Evolutionary conservation across 1,140 invertebrate species (phyloP), one percentile per base, ranked within the genome.

Genomic region (Tetramorium simillimum): DNA sequence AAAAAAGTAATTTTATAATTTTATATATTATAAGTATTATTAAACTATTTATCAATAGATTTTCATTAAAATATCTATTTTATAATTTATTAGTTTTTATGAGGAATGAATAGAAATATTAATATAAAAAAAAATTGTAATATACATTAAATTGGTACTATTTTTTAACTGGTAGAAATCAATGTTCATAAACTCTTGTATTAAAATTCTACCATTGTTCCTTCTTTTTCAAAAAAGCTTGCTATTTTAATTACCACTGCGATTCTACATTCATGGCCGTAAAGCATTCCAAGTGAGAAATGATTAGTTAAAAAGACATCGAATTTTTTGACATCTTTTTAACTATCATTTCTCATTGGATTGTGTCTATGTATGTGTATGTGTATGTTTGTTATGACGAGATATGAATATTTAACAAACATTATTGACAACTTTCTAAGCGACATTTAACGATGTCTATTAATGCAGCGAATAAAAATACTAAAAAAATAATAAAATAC

Each of bases 331-430:
- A 33, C 33, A 33, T 33, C 33, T 33, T 33, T 33, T 33, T 33
- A 33, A 33, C 33, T 4, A 33, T 33, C 3, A 33, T 33, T 33
- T 33, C 33, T 5, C 3, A 33, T 0, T 33, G 33, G 33, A 33
- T 73, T 33, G 53, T 82, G 78, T 84, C n/a, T 63, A 53, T 84
- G 40, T 75, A n/a, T 46, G 53, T 49, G 80, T 84, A 60, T 5
- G 12, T 75, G 40, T 80, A 46, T 51, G 12, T 63, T n/a, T 56
- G 60, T 58, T 46, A 56, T 43, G 43, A 33, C 58, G 10, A 69
- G 40, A 43, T 82, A 33, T 21, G 7, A 70, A 43, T 21, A 70
- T 40, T 70, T 56, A 81, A 56, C 46, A 53, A 84, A 56, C 40
- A 1, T 73, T 21, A 69, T 24, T 12, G 24, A 73, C 4, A 14